Evolutionary conservation across 2,113 vertebrate genomes (phyloP), one percentile per base, ranked within the genome.

Genomic region (Syngnathus scovelli): DNA sequence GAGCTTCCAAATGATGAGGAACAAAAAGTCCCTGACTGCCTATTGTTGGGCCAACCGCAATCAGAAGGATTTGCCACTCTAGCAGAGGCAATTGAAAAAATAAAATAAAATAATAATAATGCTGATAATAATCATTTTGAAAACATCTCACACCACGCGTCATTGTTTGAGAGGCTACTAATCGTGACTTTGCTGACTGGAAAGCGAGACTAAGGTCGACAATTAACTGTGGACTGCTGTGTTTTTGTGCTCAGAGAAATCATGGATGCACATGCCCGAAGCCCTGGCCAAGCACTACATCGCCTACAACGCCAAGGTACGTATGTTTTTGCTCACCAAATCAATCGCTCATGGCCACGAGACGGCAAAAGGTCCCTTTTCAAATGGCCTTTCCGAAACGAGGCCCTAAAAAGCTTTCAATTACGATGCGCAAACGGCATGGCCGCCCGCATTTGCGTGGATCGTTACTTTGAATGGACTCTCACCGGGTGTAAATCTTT

Each of bases 201-300:
- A 27, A 27, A 27, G 27, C 27, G 27, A 33, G 27, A 33, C 27
- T 33, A 3, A 33, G 27, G 27, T 33, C 27, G 27, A 33, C 27
- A 33, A 33, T 33, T 33, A 33, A 33, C 27, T 33, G 27, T 33
- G 27, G 27, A 33, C 27, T 3, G 27, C 27, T 38, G 16, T 54
- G 5, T 48, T 64, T 33, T 36, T 49, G 21, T 82, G 94, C 94
- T 61, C 92, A 99, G 96, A 99, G 88, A 99, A 98, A 93, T 94
- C 95, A 68, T 99, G 96, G 96, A 99, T 99, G 95, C 96, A 99
- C 79, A 97, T 94, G 7, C 96, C 96, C 13, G 96, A 99, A 67
- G 93, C 95, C 62, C 92, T 98, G 91, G 96, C 96, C 89, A 99
- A 98, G 88, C 96, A 98, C 85, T 98, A 95, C 89, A 98, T 99